These are phyloP conservation scores for Mellivora capensis DNA, from an alignment of 2,113 vertebrate genomes.

Conservation along the genomic window DNA sequence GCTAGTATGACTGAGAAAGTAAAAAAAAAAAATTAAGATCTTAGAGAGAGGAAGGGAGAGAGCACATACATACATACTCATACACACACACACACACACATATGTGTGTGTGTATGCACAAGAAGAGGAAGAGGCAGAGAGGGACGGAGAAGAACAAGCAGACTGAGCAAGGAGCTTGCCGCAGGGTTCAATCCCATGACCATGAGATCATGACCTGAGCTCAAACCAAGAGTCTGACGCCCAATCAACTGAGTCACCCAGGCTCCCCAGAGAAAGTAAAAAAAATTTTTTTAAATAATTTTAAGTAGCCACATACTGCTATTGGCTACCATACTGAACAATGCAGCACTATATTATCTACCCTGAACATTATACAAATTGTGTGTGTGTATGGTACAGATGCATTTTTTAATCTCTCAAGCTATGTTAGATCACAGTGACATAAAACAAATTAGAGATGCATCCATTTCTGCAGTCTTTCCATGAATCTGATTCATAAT, in stretches of 20 bases:
- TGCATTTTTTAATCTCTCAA: constrained; percentile 9
- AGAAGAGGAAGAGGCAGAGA: background rate
- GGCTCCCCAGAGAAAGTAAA: background rate
- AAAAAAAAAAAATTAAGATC: background rate
- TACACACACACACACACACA: too few relatives aligned
- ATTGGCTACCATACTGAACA: background rate
- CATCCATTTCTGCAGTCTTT: background rate
- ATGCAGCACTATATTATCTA: background rate
- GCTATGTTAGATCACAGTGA: background rate
- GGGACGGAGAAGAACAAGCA: background rate
- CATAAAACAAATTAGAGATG: constrained; percentile 18
- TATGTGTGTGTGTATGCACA: background rate
- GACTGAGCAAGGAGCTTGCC: background rate
- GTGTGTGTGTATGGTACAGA: background rate
- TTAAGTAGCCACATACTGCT: background rate
- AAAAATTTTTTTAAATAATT: background rate
- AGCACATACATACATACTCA: background rate
- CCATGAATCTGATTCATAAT: background rate
- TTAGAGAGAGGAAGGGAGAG: background rate
- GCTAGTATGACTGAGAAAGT: background rate
- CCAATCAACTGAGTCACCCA: background rate
- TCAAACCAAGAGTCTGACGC: background rate
- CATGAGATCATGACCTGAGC: background rate
- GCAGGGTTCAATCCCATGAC: background rate
- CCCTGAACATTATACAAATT: background rate